Conservation (phyloP, 2,113 vertebrate species). For the Struthidea cinerea region DNA sequence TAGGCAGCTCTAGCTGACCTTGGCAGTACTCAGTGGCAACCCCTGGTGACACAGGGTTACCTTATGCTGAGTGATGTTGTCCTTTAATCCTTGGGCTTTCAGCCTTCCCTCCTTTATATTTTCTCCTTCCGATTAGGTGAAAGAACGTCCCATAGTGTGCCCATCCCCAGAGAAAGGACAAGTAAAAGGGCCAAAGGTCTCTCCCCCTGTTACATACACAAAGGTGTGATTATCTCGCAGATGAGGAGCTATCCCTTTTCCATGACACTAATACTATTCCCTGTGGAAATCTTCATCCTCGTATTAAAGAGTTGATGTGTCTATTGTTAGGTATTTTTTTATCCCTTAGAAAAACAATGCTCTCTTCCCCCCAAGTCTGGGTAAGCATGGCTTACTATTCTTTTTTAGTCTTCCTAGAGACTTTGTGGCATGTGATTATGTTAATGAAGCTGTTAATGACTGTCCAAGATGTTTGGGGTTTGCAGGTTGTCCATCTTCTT, state of each 20-base stretch:
- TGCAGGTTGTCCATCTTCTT: background rate
- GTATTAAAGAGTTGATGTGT: background rate
- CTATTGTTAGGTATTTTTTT: background rate
- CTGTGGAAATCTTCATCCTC: background rate
- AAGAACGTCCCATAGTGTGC: background rate
- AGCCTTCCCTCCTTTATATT: background rate
- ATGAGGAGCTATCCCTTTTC: background rate
- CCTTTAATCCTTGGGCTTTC: background rate
- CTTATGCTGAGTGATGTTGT: background rate
- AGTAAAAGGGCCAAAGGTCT: background rate
- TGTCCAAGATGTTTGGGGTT: background rate
- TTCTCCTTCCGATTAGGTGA: background rate
- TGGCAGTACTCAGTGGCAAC: background rate
- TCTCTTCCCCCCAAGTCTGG: background rate
- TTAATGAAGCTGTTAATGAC: conserved; percentile 7
- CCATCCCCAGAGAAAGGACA: background rate
- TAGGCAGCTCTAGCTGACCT: background rate
- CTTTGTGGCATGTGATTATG: background rate
- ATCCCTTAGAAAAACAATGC: background rate
- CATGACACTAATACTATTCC: background rate
- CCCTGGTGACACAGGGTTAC: background rate
- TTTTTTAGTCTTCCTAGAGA: background rate
- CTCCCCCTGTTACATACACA: background rate
- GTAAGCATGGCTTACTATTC: background rate
- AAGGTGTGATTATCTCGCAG: background rate